phyloP scores from a whole-genome alignment of 2,797 vertebrate genomes.

The Hipposideros larvatus region DNA sequence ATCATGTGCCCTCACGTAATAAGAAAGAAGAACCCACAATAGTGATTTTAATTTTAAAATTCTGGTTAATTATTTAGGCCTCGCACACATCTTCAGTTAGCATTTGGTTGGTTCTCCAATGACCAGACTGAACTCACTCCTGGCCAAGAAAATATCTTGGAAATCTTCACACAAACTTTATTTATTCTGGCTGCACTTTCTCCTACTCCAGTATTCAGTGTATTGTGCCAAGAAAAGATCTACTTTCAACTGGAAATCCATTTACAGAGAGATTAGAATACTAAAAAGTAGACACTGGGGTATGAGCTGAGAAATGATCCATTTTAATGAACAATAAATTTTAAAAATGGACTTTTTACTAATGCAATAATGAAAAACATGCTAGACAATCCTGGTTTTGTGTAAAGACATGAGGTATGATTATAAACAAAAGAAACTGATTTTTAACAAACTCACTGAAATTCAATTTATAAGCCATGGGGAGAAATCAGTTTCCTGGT shows the following conservation, averaged over 20 bases:
- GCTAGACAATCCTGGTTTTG: constrained; percentile 56
- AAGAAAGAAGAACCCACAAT: not conserved
- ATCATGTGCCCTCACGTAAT: not conserved
- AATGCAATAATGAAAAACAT: constrained; percentile 82
- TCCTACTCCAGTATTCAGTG: constrained; percentile 87
- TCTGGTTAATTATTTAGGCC: constrained; percentile 33
- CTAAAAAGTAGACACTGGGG: constrained; percentile 59
- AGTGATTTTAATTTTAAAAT: constrained; percentile 49
- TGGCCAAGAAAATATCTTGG: constrained; percentile 71
- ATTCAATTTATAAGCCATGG: not conserved
- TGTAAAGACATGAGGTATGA: not conserved
- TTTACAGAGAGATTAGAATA: constrained; percentile 79
- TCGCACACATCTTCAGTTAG: constrained; percentile 16
- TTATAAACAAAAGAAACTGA: constrained; percentile 50
- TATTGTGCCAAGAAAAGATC: constrained; percentile 86
- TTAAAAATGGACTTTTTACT: constrained; percentile 77
- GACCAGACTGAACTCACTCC: not conserved
- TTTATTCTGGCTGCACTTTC: constrained; percentile 87
- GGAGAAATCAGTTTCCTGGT: not conserved
- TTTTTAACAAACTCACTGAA: constrained; percentile 48
- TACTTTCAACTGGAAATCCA: constrained; percentile 84
- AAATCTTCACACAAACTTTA: constrained; percentile 75
- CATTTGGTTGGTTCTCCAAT: constrained; percentile 40
- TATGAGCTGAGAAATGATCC: constrained; percentile 70
- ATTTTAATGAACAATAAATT: constrained; percentile 74